phyloP scores from a whole-genome alignment of 2,888 invertebrate genomes.

The Caenorhabditis wallacei region DNA sequence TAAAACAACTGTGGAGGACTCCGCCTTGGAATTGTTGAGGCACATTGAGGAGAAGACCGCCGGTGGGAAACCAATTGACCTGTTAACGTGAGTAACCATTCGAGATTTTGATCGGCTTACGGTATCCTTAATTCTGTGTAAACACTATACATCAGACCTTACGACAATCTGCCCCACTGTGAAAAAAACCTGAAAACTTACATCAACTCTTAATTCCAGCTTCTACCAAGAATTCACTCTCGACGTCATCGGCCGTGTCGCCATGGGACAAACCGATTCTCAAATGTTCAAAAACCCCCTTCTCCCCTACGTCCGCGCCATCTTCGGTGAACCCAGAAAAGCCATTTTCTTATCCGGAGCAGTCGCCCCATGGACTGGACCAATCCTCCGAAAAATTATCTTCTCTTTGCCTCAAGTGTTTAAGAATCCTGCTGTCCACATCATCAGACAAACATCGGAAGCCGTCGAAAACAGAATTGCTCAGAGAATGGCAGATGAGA shows the following conservation, averaged over 20 bases:
- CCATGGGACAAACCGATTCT: slow-evolving; percentile 69
- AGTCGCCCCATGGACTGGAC: not conserved
- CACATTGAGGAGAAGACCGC: slow-evolving; percentile 50
- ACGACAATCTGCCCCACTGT: too few relatives aligned
- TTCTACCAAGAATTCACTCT: slow-evolving; percentile 75
- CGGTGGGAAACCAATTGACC: slow-evolving; percentile 34
- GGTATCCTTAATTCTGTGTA: too few relatives aligned
- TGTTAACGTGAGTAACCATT: slow-evolving; percentile 38
- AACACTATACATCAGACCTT: too few relatives aligned
- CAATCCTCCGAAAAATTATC: slow-evolving; percentile 30
- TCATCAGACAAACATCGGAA: slow-evolving; percentile 26
- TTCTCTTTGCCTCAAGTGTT: slow-evolving; percentile 30
- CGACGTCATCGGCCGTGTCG: slow-evolving; percentile 72
- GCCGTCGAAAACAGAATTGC: slow-evolving; percentile 66
- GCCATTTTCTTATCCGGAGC: slow-evolving; percentile 26
- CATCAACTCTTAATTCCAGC: too few relatives aligned
- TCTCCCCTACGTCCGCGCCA: slow-evolving; percentile 8
- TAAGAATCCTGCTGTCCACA: slow-evolving; percentile 43
- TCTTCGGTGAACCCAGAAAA: slow-evolving; percentile 36
- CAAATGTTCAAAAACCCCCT: slow-evolving; percentile 58
- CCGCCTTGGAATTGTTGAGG: slow-evolving; percentile 47
- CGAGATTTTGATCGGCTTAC: too few relatives aligned
- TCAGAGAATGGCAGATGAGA: slow-evolving; percentile 35
- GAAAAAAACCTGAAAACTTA: not conserved
- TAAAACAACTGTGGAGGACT: slow-evolving; percentile 61